Base-by-base conservation (phyloP, 2,113 vertebrate species). In the Colius striatus region DNA sequence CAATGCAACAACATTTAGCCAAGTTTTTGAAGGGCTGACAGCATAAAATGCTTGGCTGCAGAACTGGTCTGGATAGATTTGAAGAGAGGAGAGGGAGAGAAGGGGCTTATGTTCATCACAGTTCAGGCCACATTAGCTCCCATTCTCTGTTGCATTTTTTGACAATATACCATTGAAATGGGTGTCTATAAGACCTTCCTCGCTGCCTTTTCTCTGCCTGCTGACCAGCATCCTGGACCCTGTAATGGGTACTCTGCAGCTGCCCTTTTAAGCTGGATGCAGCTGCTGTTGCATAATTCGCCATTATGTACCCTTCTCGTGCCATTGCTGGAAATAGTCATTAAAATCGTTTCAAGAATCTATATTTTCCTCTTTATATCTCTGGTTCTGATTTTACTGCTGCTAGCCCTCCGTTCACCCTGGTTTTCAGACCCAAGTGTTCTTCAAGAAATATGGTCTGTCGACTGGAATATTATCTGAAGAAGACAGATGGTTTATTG, bases 31-130 rank as follows among this genome's bases (percentile, higher is more conserved):
- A 70, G 36, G 34, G 7, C n/a, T 90, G 45, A 55, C 12, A 26
- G 15, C 22, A 13, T 45, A 57, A 72, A 90, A 75, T 38, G 41
- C 38, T 72, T 81, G 53, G 14, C 38, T 86, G 53, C 43, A 81
- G 48, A 38, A 29, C 32, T 48, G 20, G 12, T 60, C 21, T 79
- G 7, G 10, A 19, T 3, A 23, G 34, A 53, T 55, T 15, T 13
- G 17, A 70, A 74, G n/a, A 29, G 29, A 15, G 16, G 41, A 51
- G 20, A 38, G 27, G 66, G 23, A 48, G 16, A 71, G 61, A 45
- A 51, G 2, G 11, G 16, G 22, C 1, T 63, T 50, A 8, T 0
- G 5, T 23, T 61, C 5, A 4, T 38, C 38, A 32, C 0, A 1
- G 23, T 41, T 57, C 18, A 30, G 43, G 9, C 4, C 19, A 54